Evolutionary conservation across 2,888 invertebrate species (phyloP).

Genomic region (Ectobius pallidus): DNA sequence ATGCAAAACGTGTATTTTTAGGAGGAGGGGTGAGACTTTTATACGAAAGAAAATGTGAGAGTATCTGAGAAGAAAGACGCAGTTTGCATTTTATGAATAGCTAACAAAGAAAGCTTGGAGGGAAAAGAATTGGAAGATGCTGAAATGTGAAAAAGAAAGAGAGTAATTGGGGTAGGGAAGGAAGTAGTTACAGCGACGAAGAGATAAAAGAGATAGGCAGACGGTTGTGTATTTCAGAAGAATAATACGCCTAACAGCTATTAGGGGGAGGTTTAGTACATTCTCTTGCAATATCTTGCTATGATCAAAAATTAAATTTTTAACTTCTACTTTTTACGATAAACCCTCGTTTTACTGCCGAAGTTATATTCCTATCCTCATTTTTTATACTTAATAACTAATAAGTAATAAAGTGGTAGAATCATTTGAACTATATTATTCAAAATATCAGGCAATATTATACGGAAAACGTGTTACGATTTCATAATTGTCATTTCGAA

Average conservation of each 20-base stretch:
- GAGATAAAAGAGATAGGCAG: conserved; percentile 13
- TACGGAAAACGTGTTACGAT: too few species aligned
- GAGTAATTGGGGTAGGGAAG: conserved; percentile 31
- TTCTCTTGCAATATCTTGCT: background rate
- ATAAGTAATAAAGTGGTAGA: too few species aligned
- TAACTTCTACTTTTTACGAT: too few species aligned
- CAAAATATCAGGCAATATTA: too few species aligned
- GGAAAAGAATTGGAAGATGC: background rate
- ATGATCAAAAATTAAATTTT: too few species aligned
- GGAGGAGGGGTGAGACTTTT: background rate
- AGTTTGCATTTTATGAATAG: conserved; percentile 44
- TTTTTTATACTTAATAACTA: too few species aligned
- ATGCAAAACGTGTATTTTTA: conserved; percentile 21
- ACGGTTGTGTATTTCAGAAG: background rate
- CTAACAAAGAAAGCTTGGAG: conserved; percentile 32
- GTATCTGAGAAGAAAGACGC: conserved; percentile 34
- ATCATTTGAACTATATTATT: too few species aligned
- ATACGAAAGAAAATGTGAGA: conserved; percentile 32
- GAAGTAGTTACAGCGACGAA: conserved; percentile 1
- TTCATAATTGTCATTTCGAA: too few species aligned
- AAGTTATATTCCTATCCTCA: too few species aligned
- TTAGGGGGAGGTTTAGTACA: background rate
- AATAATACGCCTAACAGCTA: background rate
- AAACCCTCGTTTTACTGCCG: too few species aligned
- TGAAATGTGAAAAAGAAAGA: conserved; percentile 5